phyloP scores from a whole-genome alignment of 1,140 invertebrate species.

The Caerostris extrusa region DNA sequence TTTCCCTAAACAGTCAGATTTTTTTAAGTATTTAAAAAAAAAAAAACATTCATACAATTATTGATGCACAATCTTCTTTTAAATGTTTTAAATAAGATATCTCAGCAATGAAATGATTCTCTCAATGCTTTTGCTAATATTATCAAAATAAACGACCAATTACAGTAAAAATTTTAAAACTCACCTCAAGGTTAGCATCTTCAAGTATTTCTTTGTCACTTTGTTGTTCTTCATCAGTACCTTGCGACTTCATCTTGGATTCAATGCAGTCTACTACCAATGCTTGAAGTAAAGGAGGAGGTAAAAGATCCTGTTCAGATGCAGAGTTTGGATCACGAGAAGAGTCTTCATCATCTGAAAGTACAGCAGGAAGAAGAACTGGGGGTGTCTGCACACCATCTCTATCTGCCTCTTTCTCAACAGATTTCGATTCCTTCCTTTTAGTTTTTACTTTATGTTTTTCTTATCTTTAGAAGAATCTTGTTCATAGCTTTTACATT shows the following conservation, averaged over 20 bases:
- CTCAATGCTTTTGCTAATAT: no score
- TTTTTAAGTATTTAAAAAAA: no score
- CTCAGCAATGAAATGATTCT: not conserved
- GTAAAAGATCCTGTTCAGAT: constrained; percentile 67
- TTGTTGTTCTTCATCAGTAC: not conserved
- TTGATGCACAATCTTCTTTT: not conserved
- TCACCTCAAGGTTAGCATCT: constrained; percentile 13
- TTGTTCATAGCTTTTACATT: constrained; percentile 20
- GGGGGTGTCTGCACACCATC: constrained; percentile 70
- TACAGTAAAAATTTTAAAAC: not conserved
- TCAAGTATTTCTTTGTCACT: not conserved
- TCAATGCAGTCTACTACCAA: constrained; percentile 6
- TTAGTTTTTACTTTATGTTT: constrained; percentile 73
- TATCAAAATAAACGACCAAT: not conserved
- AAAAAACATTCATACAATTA: no score
- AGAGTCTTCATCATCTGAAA: constrained; percentile 63
- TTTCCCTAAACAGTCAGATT: no score
- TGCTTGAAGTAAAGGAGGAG: constrained; percentile 71
- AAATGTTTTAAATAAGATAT: not conserved
- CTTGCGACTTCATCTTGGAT: not conserved
- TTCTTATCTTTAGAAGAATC: constrained; percentile 67
- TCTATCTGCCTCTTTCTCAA: constrained; percentile 61
- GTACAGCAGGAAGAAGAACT: constrained; percentile 66
- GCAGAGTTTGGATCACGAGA: constrained; percentile 54
- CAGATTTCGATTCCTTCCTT: constrained; percentile 63